Percentiles rank a stretch among this genome's conserved stretches.
phyloP scores from a whole-genome alignment of 2,797 vertebrate genomes.

The Chromis chromis region DNA sequence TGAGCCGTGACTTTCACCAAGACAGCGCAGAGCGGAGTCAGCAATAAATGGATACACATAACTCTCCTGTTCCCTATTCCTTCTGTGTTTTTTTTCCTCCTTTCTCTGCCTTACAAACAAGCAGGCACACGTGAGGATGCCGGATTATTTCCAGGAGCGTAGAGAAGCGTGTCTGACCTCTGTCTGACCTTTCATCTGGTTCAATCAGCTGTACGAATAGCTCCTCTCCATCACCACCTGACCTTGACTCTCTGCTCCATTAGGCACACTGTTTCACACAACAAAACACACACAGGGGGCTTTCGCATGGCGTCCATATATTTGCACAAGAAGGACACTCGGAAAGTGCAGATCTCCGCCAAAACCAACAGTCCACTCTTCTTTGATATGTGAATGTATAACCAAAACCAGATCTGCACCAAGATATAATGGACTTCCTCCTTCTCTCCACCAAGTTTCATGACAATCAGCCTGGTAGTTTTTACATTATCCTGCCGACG shows the following conservation, averaged over 20 bases:
- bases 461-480: no score
- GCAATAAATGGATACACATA: slow-evolving; percentile 68
- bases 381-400: no score
- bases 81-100: slow-evolving; percentile 37
- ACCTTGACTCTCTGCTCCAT: slow-evolving; percentile 63
- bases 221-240: slow-evolving; percentile 56
- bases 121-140: slow-evolving; percentile 2
- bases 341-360: no score
- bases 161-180: slow-evolving; percentile 51
- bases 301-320: slow-evolving; percentile 8
- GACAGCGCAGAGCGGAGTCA: slow-evolving; percentile 64
- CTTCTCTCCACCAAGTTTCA: no score
- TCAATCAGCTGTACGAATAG: slow-evolving; percentile 56
- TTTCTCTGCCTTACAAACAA: slow-evolving; percentile 14
- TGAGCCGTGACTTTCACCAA: slow-evolving; percentile 76
- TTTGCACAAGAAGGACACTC: not conserved
- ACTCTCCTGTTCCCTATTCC: slow-evolving; percentile 49
- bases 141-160: slow-evolving; percentile 48
- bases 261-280: slow-evolving; percentile 20
- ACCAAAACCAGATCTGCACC: no score
- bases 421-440: no score
- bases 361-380: no score
- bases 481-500: no score
- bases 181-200: slow-evolving; percentile 59
- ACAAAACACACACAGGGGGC: not conserved